A percentile compares a stretch with the other conserved stretches of the same genome.
These are phyloP conservation scores for Crenuchus spilurus DNA, from an alignment of 2,797 vertebrate species.

Conservation along the genomic window DNA sequence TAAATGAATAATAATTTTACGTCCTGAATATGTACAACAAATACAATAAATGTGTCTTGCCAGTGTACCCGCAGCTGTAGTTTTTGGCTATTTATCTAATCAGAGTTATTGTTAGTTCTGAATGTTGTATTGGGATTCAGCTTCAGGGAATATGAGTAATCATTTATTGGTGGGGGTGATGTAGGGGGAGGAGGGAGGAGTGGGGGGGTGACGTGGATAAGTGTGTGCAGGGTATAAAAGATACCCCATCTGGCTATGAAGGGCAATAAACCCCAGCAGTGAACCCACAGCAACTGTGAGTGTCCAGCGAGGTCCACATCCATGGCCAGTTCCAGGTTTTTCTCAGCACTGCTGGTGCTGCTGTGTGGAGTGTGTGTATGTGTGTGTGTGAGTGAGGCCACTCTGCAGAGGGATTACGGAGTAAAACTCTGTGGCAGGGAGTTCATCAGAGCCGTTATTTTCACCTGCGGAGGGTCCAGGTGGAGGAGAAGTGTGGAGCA, in stretches of 20 bases:
- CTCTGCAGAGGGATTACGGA: constrained; percentile 72
- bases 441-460: constrained; percentile 89
- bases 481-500: constrained; percentile 75
- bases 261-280: background rate
- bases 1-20: no score
- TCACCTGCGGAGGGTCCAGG: constrained; percentile 87
- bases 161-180: background rate
- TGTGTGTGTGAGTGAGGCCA: constrained; percentile 56
- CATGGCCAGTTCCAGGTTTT: constrained; percentile 24
- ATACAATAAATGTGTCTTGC: no score
- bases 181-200: background rate
- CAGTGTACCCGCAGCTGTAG: no score
- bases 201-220: background rate
- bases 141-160: background rate
- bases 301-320: background rate
- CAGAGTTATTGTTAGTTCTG: no score
- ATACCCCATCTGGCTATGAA: background rate
- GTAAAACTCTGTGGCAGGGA: constrained; percentile 88
- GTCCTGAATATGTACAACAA: no score
- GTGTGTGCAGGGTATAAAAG: background rate
- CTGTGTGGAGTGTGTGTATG: constrained; percentile 57
- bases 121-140: no score
- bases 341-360: constrained; percentile 9
- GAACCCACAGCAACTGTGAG: background rate
- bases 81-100: no score